Percentiles rank a stretch among this genome's conserved stretches.
These are phyloP conservation scores for Motacilla tschutschensis DNA, from an alignment of 2,113 vertebrate genomes.

Conservation along the genomic window DNA sequence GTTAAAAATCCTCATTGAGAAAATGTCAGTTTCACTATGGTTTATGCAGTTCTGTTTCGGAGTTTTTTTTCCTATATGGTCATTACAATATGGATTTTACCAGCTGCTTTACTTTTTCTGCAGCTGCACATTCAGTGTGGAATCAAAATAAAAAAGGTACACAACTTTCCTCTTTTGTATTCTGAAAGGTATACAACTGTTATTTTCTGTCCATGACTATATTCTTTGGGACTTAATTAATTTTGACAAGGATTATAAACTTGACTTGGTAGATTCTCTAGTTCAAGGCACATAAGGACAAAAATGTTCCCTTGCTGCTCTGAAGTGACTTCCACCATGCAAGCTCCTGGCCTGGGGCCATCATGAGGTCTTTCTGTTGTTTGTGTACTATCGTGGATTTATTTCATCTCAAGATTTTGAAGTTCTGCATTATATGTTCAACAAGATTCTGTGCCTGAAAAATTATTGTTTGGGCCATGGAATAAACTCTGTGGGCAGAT, in stretches of 20 bases:
- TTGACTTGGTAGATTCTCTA: not conserved
- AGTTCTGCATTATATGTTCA: not conserved
- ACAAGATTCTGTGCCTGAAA: not conserved
- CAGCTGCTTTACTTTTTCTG: not conserved
- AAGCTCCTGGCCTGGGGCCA: not conserved
- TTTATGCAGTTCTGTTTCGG: not conserved
- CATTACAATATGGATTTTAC: accelerated
- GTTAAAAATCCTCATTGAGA: not conserved
- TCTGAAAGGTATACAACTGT: not conserved
- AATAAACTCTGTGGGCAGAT: not conserved
- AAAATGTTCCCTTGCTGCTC: not conserved
- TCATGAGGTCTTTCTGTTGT: not conserved
- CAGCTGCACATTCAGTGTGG: not conserved
- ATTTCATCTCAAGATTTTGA: not conserved
- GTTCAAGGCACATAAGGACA: not conserved
- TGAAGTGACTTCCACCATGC: not conserved
- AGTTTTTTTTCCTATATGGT: not conserved
- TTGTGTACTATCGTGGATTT: not conserved
- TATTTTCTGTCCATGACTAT: not conserved
- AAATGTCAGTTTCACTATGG: not conserved
- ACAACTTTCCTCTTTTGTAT: not conserved
- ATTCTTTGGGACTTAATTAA: not conserved
- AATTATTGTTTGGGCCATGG: not conserved
- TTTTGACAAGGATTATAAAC: not conserved
- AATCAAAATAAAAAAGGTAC: not conserved